Base-by-base conservation (phyloP, 2,888 invertebrate species). In the Phlogophora meticulosa region DNA sequence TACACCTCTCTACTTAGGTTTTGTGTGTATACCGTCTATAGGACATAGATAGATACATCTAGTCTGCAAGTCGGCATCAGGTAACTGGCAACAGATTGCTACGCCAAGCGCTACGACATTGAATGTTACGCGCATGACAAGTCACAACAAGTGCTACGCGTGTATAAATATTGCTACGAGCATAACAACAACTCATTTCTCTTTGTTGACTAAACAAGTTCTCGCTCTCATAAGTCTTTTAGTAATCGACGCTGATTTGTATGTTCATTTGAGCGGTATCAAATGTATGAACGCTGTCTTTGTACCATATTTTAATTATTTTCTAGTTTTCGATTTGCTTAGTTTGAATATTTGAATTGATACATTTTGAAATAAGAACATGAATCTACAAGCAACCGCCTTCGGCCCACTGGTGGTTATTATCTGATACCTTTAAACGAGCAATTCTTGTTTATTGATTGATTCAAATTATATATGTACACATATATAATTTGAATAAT, bases 91-190 rank as follows among this genome's bases (percentile, higher is more conserved):
- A 46, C 2, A 24, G 38, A 22, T 66, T 34, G 56, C 22, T 34
- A 55, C 42, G 34, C 34, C 24, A 42, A 42, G 1, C 9, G 13
- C 24, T 34, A 40, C n/a, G 28, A 22, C 32, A 40, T 52, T 36
- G 36, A 58, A 49, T n/a, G 48, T 58, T 68, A 68, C 36, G 34
- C n/a, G 34, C 34, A 20, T 42, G 40, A 57, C 34, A 51, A 68
- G 17, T 51, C 32, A 38, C n/a, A 17, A 67, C n/a, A 58, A 62
- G 36, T 28, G 24, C 34, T 49, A 38, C 46, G 63, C 43, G 22
- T 11, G 32, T 20, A 32, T 36, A 48, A 48, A 48, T 28, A 28
- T n/a, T 5, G 60, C n/a, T 40, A 15, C 28, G 20, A 69, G 17
- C 7, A 46, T 36, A 36, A 28, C 34, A 46, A 32, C 22, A 38